Percentiles rank a stretch among this genome's conserved stretches.
Evolutionary conservation across 2,797 vertebrate species (phyloP).

Genomic region (Siniperca scherzeri): DNA sequence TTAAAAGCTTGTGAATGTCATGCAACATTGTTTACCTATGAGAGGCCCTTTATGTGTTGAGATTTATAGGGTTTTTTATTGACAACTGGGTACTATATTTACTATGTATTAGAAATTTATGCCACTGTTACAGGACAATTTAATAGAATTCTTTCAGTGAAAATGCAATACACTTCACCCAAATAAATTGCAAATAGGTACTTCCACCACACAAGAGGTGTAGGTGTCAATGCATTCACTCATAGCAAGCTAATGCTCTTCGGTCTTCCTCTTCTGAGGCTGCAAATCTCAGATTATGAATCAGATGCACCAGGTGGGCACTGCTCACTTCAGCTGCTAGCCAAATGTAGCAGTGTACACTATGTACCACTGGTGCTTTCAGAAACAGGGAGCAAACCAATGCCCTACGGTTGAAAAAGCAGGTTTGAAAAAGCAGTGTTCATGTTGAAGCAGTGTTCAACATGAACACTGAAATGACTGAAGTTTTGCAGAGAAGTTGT

Average conservation of each 20-base stretch:
- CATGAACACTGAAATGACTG: background rate
- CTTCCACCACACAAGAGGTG: constrained; percentile 20
- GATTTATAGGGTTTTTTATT: constrained; percentile 12
- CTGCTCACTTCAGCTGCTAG: constrained; percentile 67
- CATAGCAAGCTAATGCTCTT: constrained; percentile 57
- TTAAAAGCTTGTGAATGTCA: constrained; percentile 47
- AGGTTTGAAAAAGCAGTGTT: background rate
- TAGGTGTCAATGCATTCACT: constrained; percentile 62
- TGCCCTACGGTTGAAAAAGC: constrained; percentile 22
- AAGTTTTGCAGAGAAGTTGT: constrained; percentile 2
- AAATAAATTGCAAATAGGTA: constrained; percentile 18
- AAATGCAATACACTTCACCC: background rate
- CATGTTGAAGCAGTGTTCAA: no score
- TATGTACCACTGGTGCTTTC: constrained; percentile 25
- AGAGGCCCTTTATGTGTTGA: background rate
- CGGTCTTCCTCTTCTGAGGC: constrained; percentile 69
- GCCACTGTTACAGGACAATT: background rate
- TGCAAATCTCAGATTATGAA: constrained; percentile 77
- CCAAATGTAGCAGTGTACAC: constrained; percentile 64
- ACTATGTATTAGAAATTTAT: background rate
- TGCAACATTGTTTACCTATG: background rate
- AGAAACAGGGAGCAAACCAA: constrained; percentile 35
- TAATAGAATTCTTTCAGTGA: background rate
- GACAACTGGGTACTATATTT: background rate
- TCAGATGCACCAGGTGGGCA: constrained; percentile 78